Base-by-base conservation (phyloP, 2,113 vertebrate species). In the Phylloscopus trochilus region DNA sequence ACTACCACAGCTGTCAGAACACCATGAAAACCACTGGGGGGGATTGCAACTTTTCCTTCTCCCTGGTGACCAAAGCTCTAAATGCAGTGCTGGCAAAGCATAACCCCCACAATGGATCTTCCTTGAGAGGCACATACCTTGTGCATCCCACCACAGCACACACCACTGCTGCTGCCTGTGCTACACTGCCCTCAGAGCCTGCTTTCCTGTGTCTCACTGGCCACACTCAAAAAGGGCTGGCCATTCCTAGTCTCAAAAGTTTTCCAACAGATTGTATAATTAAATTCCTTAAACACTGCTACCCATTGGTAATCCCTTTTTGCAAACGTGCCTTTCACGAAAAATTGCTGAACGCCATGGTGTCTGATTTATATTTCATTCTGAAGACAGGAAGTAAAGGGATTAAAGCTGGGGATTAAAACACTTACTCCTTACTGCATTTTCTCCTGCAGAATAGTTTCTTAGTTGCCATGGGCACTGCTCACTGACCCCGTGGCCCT, bases 341-440 rank as follows among this genome's bases (percentile, higher is more conserved):
- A 97, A 98, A 98, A 98, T 60, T 97, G 95, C 86, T 90, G 86
- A 92, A 11, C 28, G 41, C 92, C 93, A 95, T 58, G 95, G 97
- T 95, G 95, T 96, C 96, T 96, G 96, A 98, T 97, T 98, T 98
- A 98, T 97, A 98, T 97, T 98, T 98, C 91, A 98, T 97, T 98
- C 97, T 89, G 92, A 97, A 97, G 97, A 98, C 96, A 97, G 98
- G 98, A 98, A 98, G 95, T 95, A 97, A 97, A 97, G 77, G 94
- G 97, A 98, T 98, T 98, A 98, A 97, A 97, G 93, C 66, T 97
- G 92, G 93, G 95, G 97, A 98, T 98, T 98, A 98, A 97, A 98
- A 97, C 97, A 97, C 96, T 98, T 98, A 97, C 97, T 97, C 93
- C 97, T 97, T 93, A 95, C 89, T 82, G 76, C 90, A 96, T 97